phyloP scores from a whole-genome alignment of 1,140 invertebrate species.

The Papilio aristodemus region DNA sequence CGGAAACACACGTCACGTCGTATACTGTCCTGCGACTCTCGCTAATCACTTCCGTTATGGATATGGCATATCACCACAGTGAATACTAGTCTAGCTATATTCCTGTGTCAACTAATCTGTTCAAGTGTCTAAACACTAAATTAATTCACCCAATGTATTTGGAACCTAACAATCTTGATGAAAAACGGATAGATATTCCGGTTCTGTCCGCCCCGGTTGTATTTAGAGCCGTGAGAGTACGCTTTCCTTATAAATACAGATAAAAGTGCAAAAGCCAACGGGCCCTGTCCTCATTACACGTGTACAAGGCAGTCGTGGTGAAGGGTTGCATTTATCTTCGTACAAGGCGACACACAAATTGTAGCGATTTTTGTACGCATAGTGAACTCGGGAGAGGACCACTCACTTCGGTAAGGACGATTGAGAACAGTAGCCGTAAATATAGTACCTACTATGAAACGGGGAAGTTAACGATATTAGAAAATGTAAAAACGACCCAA shows the following conservation, averaged over 20 bases:
- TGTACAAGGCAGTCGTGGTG: neutral
- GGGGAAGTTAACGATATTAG: no score
- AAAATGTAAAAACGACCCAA: no score
- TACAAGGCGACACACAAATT: constrained; percentile 5
- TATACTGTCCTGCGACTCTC: neutral
- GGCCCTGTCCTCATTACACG: neutral
- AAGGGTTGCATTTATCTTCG: neutral
- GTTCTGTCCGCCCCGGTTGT: neutral
- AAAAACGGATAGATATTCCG: neutral
- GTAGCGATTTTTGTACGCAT: neutral
- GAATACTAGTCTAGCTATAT: neutral
- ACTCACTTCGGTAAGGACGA: no score
- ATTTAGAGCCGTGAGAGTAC: neutral
- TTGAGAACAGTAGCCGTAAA: no score
- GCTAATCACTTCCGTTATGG: neutral
- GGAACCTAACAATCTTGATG: neutral
- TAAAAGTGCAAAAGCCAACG: no score
- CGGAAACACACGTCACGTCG: neutral
- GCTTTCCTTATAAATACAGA: neutral
- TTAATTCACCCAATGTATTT: neutral
- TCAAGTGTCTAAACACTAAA: no score
- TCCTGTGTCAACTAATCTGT: neutral
- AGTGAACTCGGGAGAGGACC: neutral
- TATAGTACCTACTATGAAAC: no score
- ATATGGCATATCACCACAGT: neutral